These are phyloP conservation scores for Calosoma granatense DNA, from an alignment of 1,140 invertebrate species.

Conservation along the genomic window DNA sequence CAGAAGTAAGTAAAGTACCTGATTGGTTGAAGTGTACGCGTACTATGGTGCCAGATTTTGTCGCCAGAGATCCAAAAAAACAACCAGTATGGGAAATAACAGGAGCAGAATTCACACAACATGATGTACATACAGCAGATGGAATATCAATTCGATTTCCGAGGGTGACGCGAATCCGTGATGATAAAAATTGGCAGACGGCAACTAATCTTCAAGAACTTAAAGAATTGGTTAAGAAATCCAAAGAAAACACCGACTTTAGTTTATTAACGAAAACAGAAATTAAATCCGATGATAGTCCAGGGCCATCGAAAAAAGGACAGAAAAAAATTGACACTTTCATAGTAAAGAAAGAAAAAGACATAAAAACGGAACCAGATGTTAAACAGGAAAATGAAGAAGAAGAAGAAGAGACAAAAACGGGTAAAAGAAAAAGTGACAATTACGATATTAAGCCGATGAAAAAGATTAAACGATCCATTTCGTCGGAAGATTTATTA, in stretches of 20 bases:
- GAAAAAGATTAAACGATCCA: constrained; percentile 5
- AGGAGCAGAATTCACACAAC: constrained; percentile 83
- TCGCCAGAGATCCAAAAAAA: constrained; percentile 69
- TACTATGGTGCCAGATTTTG: constrained; percentile 79
- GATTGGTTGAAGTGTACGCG: constrained; percentile 75
- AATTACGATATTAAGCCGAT: constrained; percentile 16
- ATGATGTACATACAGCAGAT: constrained; percentile 78
- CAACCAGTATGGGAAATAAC: constrained; percentile 91
- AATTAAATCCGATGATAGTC: constrained; percentile 28
- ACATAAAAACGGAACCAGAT: constrained; percentile 9
- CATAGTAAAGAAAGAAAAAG: constrained; percentile 17
- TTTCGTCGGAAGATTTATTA: too few relatives aligned
- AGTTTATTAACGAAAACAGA: constrained; percentile 43
- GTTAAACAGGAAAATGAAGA: constrained; percentile 12
- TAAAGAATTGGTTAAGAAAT: constrained; percentile 50
- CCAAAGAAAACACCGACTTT: constrained; percentile 56
- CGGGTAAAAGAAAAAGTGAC: constrained; percentile 11
- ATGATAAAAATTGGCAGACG: constrained; percentile 75
- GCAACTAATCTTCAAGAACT: constrained; percentile 73
- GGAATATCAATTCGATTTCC: constrained; percentile 91
- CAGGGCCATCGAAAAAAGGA: constrained; percentile 22
- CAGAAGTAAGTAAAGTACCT: constrained; percentile 59
- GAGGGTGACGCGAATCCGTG: constrained; percentile 68
- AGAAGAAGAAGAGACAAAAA: constrained; percentile 13
- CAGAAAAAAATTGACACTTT: constrained; percentile 13